Evolutionary conservation across 1,140 invertebrate genomes (phyloP), one percentile per base, ranked within the genome.

Genomic region (Drosophila quadrilineata): DNA sequence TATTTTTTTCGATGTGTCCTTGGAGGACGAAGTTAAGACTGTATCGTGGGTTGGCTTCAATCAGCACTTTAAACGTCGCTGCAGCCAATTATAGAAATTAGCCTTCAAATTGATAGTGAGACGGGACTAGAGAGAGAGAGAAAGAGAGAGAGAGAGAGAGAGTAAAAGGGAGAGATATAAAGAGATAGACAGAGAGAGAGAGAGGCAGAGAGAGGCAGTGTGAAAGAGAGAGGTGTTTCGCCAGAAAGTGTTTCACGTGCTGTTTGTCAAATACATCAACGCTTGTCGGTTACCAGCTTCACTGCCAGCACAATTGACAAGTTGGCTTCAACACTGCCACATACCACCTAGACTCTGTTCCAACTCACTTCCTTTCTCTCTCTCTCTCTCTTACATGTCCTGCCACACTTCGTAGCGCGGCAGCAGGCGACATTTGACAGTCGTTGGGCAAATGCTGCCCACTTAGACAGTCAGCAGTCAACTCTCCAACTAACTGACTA

Each of bases 61-160:
- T 68, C 56, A 50, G 29, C 62, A 62, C 71, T 82, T 71, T 71
- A 82, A 72, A 46, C 60, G 40, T 63, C 57, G 72, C 69, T 58
- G 73, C 65, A 84, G 59, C 64, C 77, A 84, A 84, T 84, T 84
- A 84, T 84, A 84, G 79, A 85, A 77, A 84, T 84, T 84, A 84
- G 77, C 79, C 72, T 65, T 54, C 65, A 58, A 38, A 31, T 43
- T 43, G 38, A 43, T 31, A 10, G 41, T 29, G 22, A 19, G 22
- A 31, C 12, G 9, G 26, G 8, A 17, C 1, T 1, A 6, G 46
- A 10, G 2, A 8, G 19, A 12, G 22, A 12, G 33, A 33, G 14
- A 8, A 9, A 19, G 24, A 6, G 2, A 12, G 4, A n/a, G 33
- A 3, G 21, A 6, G 3, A 28, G 36, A 17, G 36, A 28, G 14